Base-by-base conservation (phyloP, 2,113 vertebrate genomes). In the Connochaetes taurinus region DNA sequence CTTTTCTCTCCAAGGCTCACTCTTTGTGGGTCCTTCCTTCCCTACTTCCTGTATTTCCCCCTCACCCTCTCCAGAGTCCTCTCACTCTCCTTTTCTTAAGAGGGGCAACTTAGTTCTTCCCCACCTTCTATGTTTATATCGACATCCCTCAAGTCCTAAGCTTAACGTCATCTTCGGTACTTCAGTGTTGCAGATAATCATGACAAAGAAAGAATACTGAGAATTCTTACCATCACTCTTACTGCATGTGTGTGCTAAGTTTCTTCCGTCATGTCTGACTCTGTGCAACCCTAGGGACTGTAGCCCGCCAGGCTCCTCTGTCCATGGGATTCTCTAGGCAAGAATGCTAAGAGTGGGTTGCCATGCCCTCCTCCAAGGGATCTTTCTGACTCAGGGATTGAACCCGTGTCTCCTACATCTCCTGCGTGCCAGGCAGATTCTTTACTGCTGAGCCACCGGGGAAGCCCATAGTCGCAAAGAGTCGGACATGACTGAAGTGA, bases 181-280 rank as follows among this genome's bases (percentile, higher is more conserved):
- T 85, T 93, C 31, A 33, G 17, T 29, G 17, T 14, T 53, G 40
- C 43, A 60, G 47, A 13, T 15, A 64, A 36, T 50, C 57, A 17
- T 7, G 58, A 43, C 23, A 25, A 11, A 45, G 57, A 27, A 6
- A 71, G 21, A 90, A 6, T 12, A 58, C 50, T 43, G 27, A 80
- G 60, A 91, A 57, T 64, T 47, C 40, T 31, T 29, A 40, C 16
- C 8, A 67, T 36, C 19, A 36, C 3, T 40, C 12, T 29, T 12
- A 12, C 17, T 71, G 19, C 10, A 36, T 0, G 5, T 40, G 67
- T 23, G 19, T 40, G 67, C 67, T 40, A 17, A 67, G n/a, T 23
- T 71, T 5, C n/a, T 71, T 21, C 67, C 3, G 0, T 12, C n/a
- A 5, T 21, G 5, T 23, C 19, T 5, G 2, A 71, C 19, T 71